Evolutionary conservation across 1,140 invertebrate genomes (phyloP), one percentile per base, ranked within the genome.

Genomic region (Leptinotarsa undecemlineata): DNA sequence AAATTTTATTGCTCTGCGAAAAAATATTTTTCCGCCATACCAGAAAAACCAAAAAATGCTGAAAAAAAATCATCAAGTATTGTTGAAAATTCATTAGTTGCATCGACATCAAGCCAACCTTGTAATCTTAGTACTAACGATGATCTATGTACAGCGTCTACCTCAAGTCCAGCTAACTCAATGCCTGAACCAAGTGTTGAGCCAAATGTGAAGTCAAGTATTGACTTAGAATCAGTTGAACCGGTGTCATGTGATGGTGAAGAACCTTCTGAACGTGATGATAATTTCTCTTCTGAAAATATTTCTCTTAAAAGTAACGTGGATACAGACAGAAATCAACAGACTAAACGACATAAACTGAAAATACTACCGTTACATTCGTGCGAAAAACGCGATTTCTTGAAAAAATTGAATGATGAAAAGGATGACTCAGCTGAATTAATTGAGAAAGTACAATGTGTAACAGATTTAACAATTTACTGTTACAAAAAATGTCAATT

Each of bases 271-370:
- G 73, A 76, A 72, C 11, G 42, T 73, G 69, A 69, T 47, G 1
- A 26, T 64, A 63, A 67, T 61, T 72, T 13, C 14, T 68, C 61
- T 72, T 15, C 71, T 48, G 8, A 68, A 48, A 1, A 72, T 33
- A 66, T 71, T n/a, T 33, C 72, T 68, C 26, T 73, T 73, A 64
- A 73, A 73, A 68, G 48, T 73, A 20, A 73, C 60, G 23, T 74
- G 68, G 64, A 21, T 19, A 60, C 6, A 47, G 48, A 70, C 67
- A 20, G 21, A 70, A 74, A 48, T 3, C n/a, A n/a, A n/a, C n/a
- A n/a, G n/a, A 81, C 26, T 79, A 79, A 14, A 42, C 23, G 71
- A 71, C 81, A 47, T 81, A 82, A 74, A 78, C 77, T 15, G 72
- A 73, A 73, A 3, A 70, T 13, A 68, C 71, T 73, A 47, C 0